Evolutionary conservation across 2,888 invertebrate genomes (phyloP).

Genomic region (Diabrotica balteata): DNA sequence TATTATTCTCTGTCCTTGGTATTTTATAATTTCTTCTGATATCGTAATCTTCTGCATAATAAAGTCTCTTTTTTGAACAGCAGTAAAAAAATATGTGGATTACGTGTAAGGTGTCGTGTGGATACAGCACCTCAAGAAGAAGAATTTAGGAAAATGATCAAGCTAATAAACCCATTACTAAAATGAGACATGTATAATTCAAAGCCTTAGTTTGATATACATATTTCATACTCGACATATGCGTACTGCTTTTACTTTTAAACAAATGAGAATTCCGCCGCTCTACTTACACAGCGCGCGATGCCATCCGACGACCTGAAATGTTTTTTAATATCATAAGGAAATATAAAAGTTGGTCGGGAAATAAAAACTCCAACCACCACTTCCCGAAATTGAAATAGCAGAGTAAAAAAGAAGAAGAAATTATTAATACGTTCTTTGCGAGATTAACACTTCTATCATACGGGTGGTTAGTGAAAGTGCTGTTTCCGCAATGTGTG

Average conservation of each 20-base stretch:
- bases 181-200: too few species aligned
- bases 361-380: slow-evolving; percentile 24
- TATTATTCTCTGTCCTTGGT: too few species aligned
- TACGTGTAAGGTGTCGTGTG: too few species aligned
- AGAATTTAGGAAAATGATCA: too few species aligned
- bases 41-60: too few species aligned
- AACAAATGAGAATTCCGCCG: slow-evolving; percentile 13
- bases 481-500: slow-evolving; percentile 57
- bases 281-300: background rate
- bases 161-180: too few species aligned
- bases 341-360: slow-evolving; percentile 18
- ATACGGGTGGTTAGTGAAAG: slow-evolving; percentile 54
- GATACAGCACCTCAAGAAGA: too few species aligned
- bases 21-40: too few species aligned
- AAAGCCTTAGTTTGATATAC: background rate
- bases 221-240: slow-evolving; percentile 7
- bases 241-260: slow-evolving; percentile 13
- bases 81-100: too few species aligned
- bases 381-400: slow-evolving; percentile 29
- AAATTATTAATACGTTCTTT: slow-evolving; percentile 36
- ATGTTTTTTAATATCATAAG: slow-evolving; percentile 22
- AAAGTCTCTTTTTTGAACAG: too few species aligned
- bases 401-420: slow-evolving; percentile 22
- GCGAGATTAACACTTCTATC: slow-evolving; percentile 38
- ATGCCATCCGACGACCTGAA: background rate